A percentile compares a stretch with the other conserved stretches of the same genome.
These are phyloP conservation scores for Coturnix japonica DNA, from an alignment of 2,113 vertebrate species.

Conservation along the genomic window DNA sequence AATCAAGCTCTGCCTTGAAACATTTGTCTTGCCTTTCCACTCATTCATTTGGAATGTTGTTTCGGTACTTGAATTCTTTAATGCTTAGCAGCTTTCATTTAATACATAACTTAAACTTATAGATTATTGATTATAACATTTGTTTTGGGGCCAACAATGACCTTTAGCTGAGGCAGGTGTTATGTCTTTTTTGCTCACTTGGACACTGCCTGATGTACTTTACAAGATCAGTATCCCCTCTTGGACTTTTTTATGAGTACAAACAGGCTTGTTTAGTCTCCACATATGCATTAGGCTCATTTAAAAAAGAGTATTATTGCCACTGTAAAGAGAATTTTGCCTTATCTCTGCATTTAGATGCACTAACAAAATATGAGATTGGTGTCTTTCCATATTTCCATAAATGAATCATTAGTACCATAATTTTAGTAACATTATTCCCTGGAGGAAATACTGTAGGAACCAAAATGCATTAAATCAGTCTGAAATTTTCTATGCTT, in stretches of 20 bases:
- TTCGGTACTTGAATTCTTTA: background rate
- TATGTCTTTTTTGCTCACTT: background rate
- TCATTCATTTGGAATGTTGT: background rate
- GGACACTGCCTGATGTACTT: slow-evolving; percentile 3
- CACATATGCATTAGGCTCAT: background rate
- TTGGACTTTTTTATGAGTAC: background rate
- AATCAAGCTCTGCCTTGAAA: slow-evolving; percentile 10
- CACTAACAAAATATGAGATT: background rate
- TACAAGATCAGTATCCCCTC: background rate
- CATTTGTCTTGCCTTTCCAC: background rate
- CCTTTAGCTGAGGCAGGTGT: slow-evolving; percentile 11
- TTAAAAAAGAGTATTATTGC: background rate
- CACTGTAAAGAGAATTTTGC: background rate
- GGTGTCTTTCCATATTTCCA: background rate
- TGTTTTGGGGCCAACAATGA: background rate
- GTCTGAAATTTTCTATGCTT: background rate
- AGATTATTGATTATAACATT: background rate
- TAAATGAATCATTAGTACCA: background rate
- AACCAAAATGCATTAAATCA: background rate
- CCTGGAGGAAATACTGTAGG: background rate
- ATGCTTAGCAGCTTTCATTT: background rate
- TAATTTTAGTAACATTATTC: background rate
- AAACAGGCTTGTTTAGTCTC: background rate
- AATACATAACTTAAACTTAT: background rate
- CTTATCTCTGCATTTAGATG: background rate